Evolutionary conservation across 2,888 invertebrate genomes (phyloP).

Genomic region (Aleiodes alternator): DNA sequence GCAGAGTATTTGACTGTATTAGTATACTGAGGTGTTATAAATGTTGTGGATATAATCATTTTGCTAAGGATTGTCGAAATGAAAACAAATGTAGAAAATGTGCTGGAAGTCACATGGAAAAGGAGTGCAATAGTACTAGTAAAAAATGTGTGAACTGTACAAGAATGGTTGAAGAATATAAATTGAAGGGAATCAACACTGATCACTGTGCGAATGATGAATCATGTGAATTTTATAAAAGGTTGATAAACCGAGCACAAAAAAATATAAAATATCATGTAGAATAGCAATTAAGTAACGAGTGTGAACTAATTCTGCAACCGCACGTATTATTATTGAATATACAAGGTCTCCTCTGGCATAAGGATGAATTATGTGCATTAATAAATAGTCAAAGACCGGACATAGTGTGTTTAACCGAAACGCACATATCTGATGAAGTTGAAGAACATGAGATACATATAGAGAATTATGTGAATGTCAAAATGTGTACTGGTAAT

Average conservation of each 20-base stretch:
- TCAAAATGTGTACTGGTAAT: constrained; percentile 16
- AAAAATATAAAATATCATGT: constrained; percentile 28
- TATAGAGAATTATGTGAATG: constrained; percentile 15
- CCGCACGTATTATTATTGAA: constrained; percentile 19
- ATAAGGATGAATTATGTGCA: constrained; percentile 39
- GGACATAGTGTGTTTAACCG: constrained; percentile 22
- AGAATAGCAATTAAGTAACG: constrained; percentile 35
- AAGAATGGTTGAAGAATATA: constrained; percentile 33
- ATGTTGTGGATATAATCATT: constrained; percentile 46
- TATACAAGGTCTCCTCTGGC: constrained; percentile 32
- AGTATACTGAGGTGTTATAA: constrained; percentile 44
- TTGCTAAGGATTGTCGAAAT: constrained; percentile 43
- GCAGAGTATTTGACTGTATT: constrained; percentile 36
- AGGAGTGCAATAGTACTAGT: constrained; percentile 19
- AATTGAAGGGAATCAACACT: constrained; percentile 20
- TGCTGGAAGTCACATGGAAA: constrained; percentile 28
- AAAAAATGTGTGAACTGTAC: constrained; percentile 47
- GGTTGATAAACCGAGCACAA: constrained; percentile 7
- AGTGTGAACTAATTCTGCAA: neutral
- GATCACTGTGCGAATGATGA: constrained; percentile 38
- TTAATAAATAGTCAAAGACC: constrained; percentile 9
- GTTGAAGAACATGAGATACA: constrained; percentile 18
- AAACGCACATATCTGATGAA: constrained; percentile 21
- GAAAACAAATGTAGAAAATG: constrained; percentile 42
- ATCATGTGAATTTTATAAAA: constrained; percentile 31